Percentiles rank a stretch among this genome's conserved stretches.
Evolutionary conservation across 2,888 invertebrate species (phyloP).

Genomic region (Ommatoiulus sabulosus): DNA sequence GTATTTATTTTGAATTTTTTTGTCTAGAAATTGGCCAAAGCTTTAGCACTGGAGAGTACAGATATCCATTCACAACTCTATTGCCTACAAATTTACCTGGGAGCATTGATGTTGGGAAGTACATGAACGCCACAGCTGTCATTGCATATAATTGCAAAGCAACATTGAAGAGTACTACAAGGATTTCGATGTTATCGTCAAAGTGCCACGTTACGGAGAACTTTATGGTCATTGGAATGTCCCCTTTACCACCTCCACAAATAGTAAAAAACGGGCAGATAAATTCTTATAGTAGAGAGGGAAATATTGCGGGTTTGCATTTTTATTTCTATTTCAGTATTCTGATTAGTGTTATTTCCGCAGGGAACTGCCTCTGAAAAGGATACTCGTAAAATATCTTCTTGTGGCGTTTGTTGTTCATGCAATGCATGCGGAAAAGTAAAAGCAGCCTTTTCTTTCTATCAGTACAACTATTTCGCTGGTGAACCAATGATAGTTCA

Average conservation of each 20-base stretch:
- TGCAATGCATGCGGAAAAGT: neutral
- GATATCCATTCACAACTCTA: neutral
- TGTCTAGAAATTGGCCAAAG: neutral
- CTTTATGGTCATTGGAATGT: neutral
- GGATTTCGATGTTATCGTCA: neutral
- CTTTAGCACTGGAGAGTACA: neutral
- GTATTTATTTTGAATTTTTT: no score
- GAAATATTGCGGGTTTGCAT: no score
- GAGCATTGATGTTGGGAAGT: neutral
- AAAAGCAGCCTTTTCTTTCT: neutral
- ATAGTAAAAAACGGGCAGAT: no score
- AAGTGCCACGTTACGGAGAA: neutral
- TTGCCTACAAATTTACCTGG: conserved; percentile 23
- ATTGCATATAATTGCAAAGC: neutral
- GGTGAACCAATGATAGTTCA: neutral
- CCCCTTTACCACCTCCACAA: neutral
- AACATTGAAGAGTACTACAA: neutral
- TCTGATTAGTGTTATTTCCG: no score
- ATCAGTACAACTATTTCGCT: neutral
- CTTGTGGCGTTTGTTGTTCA: neutral
- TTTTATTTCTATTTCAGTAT: no score
- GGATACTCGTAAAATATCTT: neutral
- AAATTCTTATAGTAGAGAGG: no score
- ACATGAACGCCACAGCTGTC: neutral
- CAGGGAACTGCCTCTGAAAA: neutral